Evolutionary conservation across 2,113 vertebrate genomes (phyloP).

Genomic region (Pterocles gutturalis): DNA sequence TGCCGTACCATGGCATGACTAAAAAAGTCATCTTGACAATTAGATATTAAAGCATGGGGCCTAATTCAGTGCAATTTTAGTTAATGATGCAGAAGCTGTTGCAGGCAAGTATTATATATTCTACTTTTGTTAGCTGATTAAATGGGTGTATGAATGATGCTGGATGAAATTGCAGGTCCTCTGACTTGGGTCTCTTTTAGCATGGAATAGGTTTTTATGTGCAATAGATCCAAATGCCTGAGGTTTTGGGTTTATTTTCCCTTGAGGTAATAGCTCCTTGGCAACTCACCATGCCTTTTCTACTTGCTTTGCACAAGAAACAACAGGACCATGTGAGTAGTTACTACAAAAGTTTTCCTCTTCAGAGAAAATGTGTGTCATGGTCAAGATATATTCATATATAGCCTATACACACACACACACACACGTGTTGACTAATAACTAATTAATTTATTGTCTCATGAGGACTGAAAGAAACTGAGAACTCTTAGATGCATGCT

Average conservation of each 20-base stretch:
- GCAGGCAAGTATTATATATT: neutral
- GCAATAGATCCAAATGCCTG: neutral
- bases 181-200: neutral
- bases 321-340: slow-evolving; percentile 19
- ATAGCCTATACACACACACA: neutral
- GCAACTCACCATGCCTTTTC: slow-evolving; percentile 20
- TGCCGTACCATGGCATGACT: neutral
- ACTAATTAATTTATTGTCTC: neutral
- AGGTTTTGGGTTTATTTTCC: slow-evolving; percentile 4
- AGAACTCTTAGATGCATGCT: neutral
- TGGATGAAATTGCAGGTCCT: neutral
- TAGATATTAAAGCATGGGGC: neutral
- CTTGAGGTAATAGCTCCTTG: neutral
- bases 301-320: slow-evolving; percentile 45
- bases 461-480: neutral
- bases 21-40: neutral
- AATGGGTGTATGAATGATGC: neutral
- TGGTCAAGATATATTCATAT: neutral
- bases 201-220: neutral
- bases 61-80: neutral
- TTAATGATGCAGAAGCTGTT: neutral
- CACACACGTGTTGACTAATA: neutral
- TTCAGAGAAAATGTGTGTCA: neutral
- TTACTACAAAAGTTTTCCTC: neutral
- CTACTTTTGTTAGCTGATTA: neutral